Evolutionary conservation across 2,797 vertebrate genomes (phyloP), one percentile per base, ranked within the genome.

Genomic region (Odontamblyopus rebecca): DNA sequence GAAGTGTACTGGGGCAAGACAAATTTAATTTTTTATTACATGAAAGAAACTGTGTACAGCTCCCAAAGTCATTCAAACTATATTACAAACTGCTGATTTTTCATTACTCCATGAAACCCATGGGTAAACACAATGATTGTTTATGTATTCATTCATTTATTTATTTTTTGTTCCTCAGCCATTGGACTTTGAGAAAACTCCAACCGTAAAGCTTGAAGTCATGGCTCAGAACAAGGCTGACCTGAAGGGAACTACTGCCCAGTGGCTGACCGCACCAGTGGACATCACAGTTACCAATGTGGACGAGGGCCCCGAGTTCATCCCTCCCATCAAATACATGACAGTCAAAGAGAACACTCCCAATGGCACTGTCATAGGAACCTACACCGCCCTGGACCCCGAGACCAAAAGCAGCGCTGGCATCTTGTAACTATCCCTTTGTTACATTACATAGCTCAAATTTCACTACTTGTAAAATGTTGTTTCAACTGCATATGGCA

Each of bases 221-320:
- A 73, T 41, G 23, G 95, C 94, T 0, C 83, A 86, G 13, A 98
- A 98, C 0, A 89, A 95, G 82, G 94, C 88, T 1, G 86, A 92
- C 0, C 94, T 97, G 50, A 44, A 18, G 0, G 89, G 90, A 66
- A 85, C 86, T 54, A 71, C 5, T 0, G 61, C 85, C 29, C 32
- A 78, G 0, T 95, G 94, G 94, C 54, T 69, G 15, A 90, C 91
- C 11, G 19, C 91, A 65, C 90, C 90, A 1, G 93, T 96, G 73
- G 77, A 82, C 0, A 68, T 98, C 18, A 75, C 71, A 0, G 92
- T 98, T 61, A 74, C 50, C 68, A 27, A 97, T 12, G 9, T 88
- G 0, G 95, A 98, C 2, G 96, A 98, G 82, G 97, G 96, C 0
- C 97, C 97, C 0, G 88, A 94, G 75, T 98, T 97, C 73, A 79